Base-by-base conservation (phyloP, 2,888 invertebrate genomes). In the Microplitis deprimator region DNA sequence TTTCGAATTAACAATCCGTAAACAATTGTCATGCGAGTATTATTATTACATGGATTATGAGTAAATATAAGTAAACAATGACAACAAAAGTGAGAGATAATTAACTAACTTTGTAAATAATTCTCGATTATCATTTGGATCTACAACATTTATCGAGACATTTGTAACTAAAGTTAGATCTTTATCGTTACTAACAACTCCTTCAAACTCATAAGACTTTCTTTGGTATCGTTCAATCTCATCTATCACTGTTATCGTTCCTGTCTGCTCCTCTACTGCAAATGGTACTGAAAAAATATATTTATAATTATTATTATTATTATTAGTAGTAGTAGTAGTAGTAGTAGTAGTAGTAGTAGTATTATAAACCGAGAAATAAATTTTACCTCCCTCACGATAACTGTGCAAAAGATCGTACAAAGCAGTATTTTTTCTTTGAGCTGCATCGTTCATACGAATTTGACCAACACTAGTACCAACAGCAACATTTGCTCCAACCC, bases 381-480 rank as follows among this genome's bases (percentile, higher is more conserved):
- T 65, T 16, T 82, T 88, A 93, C 96, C 96, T 90, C 96, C 96
- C 83, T 96, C 94, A 86, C 93, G 94, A 87, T 96, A 96, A 81
- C 95, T 94, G 88, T 96, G 96, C 72, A 96, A 89, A 4, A 96
- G 91, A 89, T 96, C 96, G 86, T 95, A 96, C 81, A 95, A 92
- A 1, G 93, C 82, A 38, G 90, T 92, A 70, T 93, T 93, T 79
- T 92, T 92, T 71, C 92, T 93, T 75, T 94, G 93, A 83, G 94
- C 92, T 4, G 93, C 93, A 75, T 95, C 93, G 40, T 94, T 95
- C 1, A 96, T 93, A 79, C 95, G 92, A 71, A 97, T 94, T 90
- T 96, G 96, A 0, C 96, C 96, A 64, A 96, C 94, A 82, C 96
- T 96, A 0, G 96, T 95, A 7, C 96, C 96, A 79, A 96, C 92